A percentile compares a stretch with the other conserved stretches of the same genome.
Evolutionary conservation across 2,797 vertebrate genomes (phyloP).

Genomic region (Xenentodon cancila): DNA sequence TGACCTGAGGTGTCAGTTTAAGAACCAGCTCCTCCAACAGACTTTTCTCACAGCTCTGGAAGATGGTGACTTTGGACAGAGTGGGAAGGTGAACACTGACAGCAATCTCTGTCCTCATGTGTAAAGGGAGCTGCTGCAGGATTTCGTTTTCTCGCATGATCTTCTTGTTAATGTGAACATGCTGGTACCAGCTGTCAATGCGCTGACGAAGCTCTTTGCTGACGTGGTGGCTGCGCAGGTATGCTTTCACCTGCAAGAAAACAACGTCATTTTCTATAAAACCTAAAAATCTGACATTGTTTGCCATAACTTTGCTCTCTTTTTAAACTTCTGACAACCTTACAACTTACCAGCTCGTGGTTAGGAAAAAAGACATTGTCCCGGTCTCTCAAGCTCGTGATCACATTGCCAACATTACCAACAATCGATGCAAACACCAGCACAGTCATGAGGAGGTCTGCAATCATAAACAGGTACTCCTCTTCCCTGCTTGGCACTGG

Average conservation of each 20-base stretch:
- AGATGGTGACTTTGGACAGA: slow-evolving; percentile 92
- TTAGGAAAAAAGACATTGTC: slow-evolving; percentile 89
- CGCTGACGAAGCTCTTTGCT: slow-evolving; percentile 78
- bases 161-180: slow-evolving; percentile 91
- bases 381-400: slow-evolving; percentile 84
- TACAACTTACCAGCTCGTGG: slow-evolving; percentile 80
- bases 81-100: slow-evolving; percentile 90
- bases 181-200: slow-evolving; percentile 90
- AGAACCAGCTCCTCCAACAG: slow-evolving; percentile 92
- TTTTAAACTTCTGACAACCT: background rate
- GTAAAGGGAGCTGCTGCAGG: slow-evolving; percentile 84
- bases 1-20: slow-evolving; percentile 89
- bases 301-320: background rate
- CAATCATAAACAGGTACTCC: slow-evolving; percentile 90
- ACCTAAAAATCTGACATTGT: background rate
- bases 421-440: slow-evolving; percentile 93
- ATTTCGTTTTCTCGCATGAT: slow-evolving; percentile 88
- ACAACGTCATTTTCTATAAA: background rate
- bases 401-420: slow-evolving; percentile 88
- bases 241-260: slow-evolving; percentile 78
- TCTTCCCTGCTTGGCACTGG: slow-evolving; percentile 81
- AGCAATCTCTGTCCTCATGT: slow-evolving; percentile 87
- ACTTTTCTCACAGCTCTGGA: slow-evolving; percentile 89
- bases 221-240: slow-evolving; percentile 82
- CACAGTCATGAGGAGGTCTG: slow-evolving; percentile 89